Base-by-base conservation (phyloP, 2,797 vertebrate genomes). In the Oryzias dopingdopingensis region DNA sequence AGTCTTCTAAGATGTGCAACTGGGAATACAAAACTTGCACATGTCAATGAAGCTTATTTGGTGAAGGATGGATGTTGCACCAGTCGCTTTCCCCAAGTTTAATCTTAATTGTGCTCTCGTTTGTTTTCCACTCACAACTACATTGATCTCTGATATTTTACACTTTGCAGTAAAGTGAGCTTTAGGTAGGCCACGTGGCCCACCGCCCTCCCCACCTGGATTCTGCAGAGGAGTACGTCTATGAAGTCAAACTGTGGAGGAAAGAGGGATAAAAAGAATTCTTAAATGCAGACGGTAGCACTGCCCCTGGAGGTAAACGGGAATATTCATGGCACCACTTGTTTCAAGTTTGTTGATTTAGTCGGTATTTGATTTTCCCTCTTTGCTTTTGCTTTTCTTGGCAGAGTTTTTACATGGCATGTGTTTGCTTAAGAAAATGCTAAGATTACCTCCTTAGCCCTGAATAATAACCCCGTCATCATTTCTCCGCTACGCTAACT, bases 271-370 rank as follows among this genome's bases (percentile, higher is more conserved):
- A 62, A 58, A 79, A 62, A 55, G 42, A 49, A 53, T 56, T 49
- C 55, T 59, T 59, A 51, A 63, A 70, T 67, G 80, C 61, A 70
- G 72, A 67, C 65, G 60, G 81, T 23, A 70, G 65, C 0, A 55
- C 63, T 71, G 61, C 76, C 88, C 86, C 82, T 49, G 1, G 76
- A 86, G 81, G 61, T 56, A 44, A 59, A 62, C 61, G 50, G 67
- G 73, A 86, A 88, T 88, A 87, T 89, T 89, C 81, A 87, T 72
- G 70, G 68, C 60, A 37, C 75, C 70, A 50, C 77, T 89, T 85
- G 76, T 84, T 90, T 87, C 76, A 79, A 85, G 74, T 88, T 81
- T 88, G 88, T 90, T 89, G 85, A 88, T 86, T 90, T 89, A 86
- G 81, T 79, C 81, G 59, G 55, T 88, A 88, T 90, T 90, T 74